Evolutionary conservation across 2,113 vertebrate genomes (phyloP), one percentile per base, ranked within the genome.

Genomic region (Oryzias curvinotus): DNA sequence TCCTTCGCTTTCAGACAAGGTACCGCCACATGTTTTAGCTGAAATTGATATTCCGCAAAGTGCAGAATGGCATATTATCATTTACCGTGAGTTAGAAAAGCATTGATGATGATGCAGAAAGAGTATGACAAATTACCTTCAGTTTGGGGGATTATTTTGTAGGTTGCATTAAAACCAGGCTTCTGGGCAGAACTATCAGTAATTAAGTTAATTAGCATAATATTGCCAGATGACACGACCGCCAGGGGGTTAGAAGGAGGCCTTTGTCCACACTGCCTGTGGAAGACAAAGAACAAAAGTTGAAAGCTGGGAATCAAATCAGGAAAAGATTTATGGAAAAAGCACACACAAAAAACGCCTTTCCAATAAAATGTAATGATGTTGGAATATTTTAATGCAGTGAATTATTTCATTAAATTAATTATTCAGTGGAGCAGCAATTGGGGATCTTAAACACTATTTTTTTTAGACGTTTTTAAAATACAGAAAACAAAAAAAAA

Each of bases 211-310:
- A 93, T 64, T 45, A 93, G 84, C 89, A 93, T 90, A 55, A 91
- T 75, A 83, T 92, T 93, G 42, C 87, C 70, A 2, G 92, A 93
- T 47, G 92, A 93, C 16, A 83, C 71, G 55, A 93, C 87, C 58
- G 78, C 60, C 52, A 93, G 80, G 4, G 81, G 86, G 65, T 93
- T 92, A 26, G 80, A 80, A 13, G 92, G 91, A 10, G 92, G 92
- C n/a, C 91, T 87, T 58, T 91, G 89, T 49, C 92, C 92, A 80
- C 92, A 93, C 71, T 93, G 78, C 53, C 92, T 93, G 80, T 43
- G 26, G 66, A 14, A 45, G 46, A 4, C n/a, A 21, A 65, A 5
- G 6, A 55, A 15, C 26, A 1, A 19, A 17, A 43, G 48, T 54
- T 51, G 17, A 26, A 45, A 51, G 5, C 42, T n/a, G 10, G 14